These are phyloP conservation scores for Chironex yamaguchii DNA, from an alignment of 30 jellyfish, hydroid and myxozoan species.

Conservation along the genomic window DNA sequence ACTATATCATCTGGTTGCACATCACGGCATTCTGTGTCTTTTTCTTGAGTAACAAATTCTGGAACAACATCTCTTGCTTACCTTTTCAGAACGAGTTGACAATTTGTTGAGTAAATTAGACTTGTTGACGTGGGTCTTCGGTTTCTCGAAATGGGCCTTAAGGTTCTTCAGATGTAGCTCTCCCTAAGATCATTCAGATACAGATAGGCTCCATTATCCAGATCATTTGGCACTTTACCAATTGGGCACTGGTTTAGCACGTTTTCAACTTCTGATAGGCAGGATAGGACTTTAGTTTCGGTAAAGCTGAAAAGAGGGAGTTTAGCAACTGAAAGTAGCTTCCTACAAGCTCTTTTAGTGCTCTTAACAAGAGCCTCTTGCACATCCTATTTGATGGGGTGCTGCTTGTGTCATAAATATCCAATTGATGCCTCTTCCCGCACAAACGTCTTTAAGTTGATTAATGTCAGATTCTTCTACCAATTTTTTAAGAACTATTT, in stretches of 20 bases:
- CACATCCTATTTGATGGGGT: constrained; percentile 77
- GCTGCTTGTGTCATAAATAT: constrained; percentile 74
- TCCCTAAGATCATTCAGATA: constrained; percentile 85
- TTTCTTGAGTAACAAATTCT: constrained; percentile 25
- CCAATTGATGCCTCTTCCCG: constrained; percentile 72
- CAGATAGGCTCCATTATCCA: constrained; percentile 86
- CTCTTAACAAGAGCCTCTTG: constrained; percentile 77
- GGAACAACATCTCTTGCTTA: constrained; percentile 80
- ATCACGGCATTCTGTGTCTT: background rate
- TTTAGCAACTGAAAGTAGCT: no score
- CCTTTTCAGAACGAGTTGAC: constrained; percentile 59
- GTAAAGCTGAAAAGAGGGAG: no score
- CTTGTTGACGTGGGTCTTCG: constrained; percentile 54
- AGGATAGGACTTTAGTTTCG: no score
- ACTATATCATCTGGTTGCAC: background rate
- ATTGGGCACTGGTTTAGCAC: constrained; percentile 74
- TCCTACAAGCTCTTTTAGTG: constrained; percentile 44
- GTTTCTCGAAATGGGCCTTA: constrained; percentile 85
- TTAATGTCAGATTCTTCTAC: constrained; percentile 50
- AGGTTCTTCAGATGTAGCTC: constrained; percentile 80
- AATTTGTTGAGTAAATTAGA: constrained; percentile 66
- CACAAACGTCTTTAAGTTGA: constrained; percentile 51
- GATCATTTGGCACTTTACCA: constrained; percentile 75
- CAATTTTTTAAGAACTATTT: constrained; percentile 48
- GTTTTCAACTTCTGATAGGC: constrained; percentile 63